phyloP scores from a whole-genome alignment of 92 coral and sea anemone species.

The Palythoa grandis region DNA sequence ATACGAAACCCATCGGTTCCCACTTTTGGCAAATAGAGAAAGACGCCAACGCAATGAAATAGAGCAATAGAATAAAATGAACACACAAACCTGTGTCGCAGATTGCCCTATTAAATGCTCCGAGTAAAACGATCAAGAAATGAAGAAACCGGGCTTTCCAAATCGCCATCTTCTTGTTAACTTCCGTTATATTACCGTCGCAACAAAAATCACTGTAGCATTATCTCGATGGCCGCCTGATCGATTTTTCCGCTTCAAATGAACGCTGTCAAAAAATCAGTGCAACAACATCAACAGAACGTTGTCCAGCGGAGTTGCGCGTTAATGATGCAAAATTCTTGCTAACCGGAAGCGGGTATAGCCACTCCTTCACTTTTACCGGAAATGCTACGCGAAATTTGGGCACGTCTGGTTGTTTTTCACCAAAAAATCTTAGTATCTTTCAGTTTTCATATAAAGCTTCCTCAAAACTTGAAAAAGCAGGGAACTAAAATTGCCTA shows the following conservation, averaged over 20 bases:
- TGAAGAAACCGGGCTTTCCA: slow-evolving; percentile 12
- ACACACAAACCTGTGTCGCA: background rate
- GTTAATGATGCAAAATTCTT: background rate
- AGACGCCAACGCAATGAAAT: background rate
- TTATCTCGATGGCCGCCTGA: background rate
- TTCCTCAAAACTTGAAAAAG: background rate
- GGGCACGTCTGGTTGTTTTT: background rate
- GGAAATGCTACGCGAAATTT: slow-evolving; percentile 1
- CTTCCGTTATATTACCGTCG: slow-evolving; percentile 41
- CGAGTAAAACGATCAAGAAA: slow-evolving; percentile 8
- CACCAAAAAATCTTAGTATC: background rate
- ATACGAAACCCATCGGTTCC: background rate
- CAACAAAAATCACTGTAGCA: slow-evolving; percentile 20
- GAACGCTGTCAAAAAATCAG: background rate
- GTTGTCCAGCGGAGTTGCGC: slow-evolving; percentile 33
- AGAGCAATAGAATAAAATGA: background rate
- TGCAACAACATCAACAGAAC: background rate
- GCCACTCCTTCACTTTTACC: background rate
- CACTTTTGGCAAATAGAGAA: background rate
- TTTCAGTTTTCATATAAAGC: background rate
- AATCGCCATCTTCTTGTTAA: slow-evolving; percentile 25
- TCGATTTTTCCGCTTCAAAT: slow-evolving; percentile 24
- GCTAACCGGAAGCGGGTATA: slow-evolving; percentile 21
- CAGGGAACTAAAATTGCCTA: background rate
- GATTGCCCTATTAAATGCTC: slow-evolving; percentile 8